A percentile compares a stretch with the other conserved stretches of the same genome.
These are phyloP conservation scores for Netelia fuscicornis DNA, from an alignment of 2,888 invertebrate species.

Conservation along the genomic window DNA sequence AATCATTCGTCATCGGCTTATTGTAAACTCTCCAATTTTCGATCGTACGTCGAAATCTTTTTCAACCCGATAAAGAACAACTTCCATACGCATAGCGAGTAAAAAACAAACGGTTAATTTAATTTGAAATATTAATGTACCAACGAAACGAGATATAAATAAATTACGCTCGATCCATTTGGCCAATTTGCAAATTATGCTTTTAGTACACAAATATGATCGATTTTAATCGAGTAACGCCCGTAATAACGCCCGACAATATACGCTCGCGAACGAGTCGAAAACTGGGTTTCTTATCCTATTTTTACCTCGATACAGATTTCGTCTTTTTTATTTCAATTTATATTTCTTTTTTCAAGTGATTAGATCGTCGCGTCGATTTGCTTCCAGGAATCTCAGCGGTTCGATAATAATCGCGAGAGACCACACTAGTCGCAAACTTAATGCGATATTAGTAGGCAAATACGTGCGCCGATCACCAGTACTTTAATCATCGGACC, in stretches of 20 bases:
- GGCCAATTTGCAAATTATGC: neutral
- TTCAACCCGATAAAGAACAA: neutral
- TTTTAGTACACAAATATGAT: neutral
- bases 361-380: slow-evolving; percentile 26
- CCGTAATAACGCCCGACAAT: neutral
- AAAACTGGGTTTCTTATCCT: slow-evolving; percentile 27
- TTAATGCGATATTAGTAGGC: slow-evolving; percentile 9
- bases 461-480: slow-evolving; percentile 29
- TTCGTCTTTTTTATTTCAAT: neutral
- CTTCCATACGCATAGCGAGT: no score
- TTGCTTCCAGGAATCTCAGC: slow-evolving; percentile 51
- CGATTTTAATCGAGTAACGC: neutral
- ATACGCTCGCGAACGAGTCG: neutral
- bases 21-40: neutral
- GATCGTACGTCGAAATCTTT: neutral
- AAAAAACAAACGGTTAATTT: no score
- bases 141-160: neutral
- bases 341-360: neutral
- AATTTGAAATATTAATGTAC: no score
- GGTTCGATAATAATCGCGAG: slow-evolving; percentile 58
- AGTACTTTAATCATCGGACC: slow-evolving; percentile 53
- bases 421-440: slow-evolving; percentile 60
- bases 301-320: slow-evolving; percentile 11
- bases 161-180: neutral
- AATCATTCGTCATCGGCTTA: neutral